Evolutionary conservation across 2,113 vertebrate genomes (phyloP).

Genomic region (Panthera leo): DNA sequence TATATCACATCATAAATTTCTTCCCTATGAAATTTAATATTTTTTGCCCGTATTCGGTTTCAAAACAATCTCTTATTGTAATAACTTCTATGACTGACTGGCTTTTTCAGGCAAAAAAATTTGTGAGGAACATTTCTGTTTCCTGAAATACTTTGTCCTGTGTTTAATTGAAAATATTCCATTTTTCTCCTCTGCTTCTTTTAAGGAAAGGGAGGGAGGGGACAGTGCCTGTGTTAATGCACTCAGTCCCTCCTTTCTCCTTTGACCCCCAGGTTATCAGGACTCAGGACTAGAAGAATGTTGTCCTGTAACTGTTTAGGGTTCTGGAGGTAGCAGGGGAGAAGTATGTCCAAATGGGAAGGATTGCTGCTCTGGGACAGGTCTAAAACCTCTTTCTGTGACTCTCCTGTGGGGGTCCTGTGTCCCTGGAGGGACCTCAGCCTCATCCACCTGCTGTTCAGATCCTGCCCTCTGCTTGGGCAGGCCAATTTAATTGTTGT

Average conservation of each 20-base stretch:
- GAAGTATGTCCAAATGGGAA: background rate
- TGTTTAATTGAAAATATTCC: background rate
- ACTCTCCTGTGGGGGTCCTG: background rate
- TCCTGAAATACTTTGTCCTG: background rate
- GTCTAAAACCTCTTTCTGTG: background rate
- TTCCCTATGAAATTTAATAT: background rate
- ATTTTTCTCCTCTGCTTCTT: background rate
- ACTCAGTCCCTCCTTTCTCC: background rate
- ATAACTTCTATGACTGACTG: background rate
- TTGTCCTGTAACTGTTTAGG: background rate
- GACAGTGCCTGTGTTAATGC: accelerated
- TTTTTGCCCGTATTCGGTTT: background rate
- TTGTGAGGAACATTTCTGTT: background rate
- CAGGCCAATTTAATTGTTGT: background rate
- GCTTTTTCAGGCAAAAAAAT: background rate
- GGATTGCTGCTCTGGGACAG: background rate
- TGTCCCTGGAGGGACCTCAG: background rate
- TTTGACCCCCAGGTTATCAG: background rate
- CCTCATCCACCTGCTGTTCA: background rate
- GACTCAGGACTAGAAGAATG: background rate
- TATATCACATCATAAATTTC: background rate
- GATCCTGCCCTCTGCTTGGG: background rate
- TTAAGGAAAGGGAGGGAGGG: background rate
- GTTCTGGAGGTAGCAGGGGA: background rate
- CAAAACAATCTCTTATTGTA: background rate